Evolutionary conservation across 2,113 vertebrate species (phyloP), one percentile per base, ranked within the genome.

Genomic region (Cololabis saira): DNA sequence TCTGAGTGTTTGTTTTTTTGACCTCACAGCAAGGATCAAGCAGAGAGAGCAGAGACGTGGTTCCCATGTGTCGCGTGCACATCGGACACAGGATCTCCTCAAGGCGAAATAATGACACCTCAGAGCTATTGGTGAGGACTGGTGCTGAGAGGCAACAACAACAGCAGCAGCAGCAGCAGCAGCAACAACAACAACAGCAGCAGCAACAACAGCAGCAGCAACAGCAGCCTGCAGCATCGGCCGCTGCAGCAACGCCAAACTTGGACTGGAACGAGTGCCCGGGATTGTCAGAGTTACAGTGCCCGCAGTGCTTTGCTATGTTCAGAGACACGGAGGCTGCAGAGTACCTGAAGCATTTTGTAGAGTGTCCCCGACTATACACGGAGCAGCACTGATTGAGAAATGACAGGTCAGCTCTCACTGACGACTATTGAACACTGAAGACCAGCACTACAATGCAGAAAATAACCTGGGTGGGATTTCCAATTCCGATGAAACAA

Each of bases 301-400:
- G 97, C 50, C 97, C 96, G 0, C 92, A 87, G 0, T 99, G 97
- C 69, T 83, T 93, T 58, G 89, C 76, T 67, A 86, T 81, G 40
- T 98, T 95, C 67, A 77, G 78, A 0, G 95, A 96, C 5, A 89
- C 90, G 33, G 91, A 93, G 5, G 63, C 92, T 0, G 88, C 89
- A 2, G 95, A 94, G 78, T 96, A 95, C 82, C 84, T 96, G 37
- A 93, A 92, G 61, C 97, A 98, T 0, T 93, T 95, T 56, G 81
- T 93, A 0, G 95, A 97, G 64, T 98, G 96, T 60, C 92, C 87
- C 77, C 84, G 71, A 55, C 68, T 90, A 50, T 93, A 73, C 90
- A 15, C 27, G 44, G 68, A 62, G 24, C 54, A 53, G 21, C 55
- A 50, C 71, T 66, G 56, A 41, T 57, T 54, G 9, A 43, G 44